Percentiles rank a stretch among this genome's conserved stretches.
Conservation (phyloP, 2,888 invertebrate genomes). For the Zygaena filipendulae region DNA sequence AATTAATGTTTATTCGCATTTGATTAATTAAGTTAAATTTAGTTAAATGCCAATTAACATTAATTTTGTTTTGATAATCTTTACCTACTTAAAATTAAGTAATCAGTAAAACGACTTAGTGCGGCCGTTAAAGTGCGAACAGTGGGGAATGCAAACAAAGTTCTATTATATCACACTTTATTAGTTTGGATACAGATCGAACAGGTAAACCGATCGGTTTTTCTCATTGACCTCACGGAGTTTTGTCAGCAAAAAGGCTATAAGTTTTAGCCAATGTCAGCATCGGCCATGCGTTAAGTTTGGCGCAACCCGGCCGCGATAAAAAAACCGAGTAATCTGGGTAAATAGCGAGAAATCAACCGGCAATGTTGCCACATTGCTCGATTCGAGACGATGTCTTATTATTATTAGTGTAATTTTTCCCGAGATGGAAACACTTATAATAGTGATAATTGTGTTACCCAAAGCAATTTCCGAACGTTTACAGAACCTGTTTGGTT, state of each 20-base stretch:
- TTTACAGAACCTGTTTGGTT: too few species aligned
- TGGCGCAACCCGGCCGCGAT: conserved; percentile 48
- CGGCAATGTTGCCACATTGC: conserved; percentile 43
- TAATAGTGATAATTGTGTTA: conserved; percentile 25
- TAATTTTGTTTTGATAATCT: too few species aligned
- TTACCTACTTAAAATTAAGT: too few species aligned
- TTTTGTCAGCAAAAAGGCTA: conserved; percentile 47
- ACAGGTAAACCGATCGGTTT: conserved; percentile 31
- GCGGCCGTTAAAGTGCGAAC: too few species aligned
- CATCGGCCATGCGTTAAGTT: conserved; percentile 52
- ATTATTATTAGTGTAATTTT: conserved; percentile 28
- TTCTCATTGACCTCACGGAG: conserved; percentile 25
- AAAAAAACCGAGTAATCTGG: conserved; percentile 60
- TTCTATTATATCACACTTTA: too few species aligned
- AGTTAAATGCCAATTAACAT: too few species aligned
- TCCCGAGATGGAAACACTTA: conserved; percentile 23
- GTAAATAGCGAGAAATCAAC: conserved; percentile 64
- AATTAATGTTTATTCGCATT: too few species aligned
- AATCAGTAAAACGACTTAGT: too few species aligned
- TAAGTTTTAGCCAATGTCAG: conserved; percentile 56
- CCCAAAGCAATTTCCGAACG: too few species aligned
- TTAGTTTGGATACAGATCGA: too few species aligned
- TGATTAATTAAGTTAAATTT: too few species aligned
- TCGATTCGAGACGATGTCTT: conserved; percentile 24
- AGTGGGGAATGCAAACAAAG: too few species aligned